phyloP scores from a whole-genome alignment of 2,113 vertebrate species.

The Tupaia chinensis region DNA sequence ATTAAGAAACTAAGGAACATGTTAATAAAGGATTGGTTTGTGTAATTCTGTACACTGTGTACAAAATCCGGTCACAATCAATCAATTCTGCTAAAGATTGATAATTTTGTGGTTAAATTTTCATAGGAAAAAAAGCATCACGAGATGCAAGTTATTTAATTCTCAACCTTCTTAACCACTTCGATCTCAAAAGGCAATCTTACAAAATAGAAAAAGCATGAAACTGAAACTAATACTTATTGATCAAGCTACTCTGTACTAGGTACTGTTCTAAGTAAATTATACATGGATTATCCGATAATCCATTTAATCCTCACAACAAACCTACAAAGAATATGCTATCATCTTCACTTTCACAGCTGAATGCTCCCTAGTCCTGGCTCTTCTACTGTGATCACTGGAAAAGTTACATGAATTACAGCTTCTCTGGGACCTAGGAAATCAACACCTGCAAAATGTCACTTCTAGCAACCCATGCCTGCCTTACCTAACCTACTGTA shows the following conservation, averaged over 20 bases:
- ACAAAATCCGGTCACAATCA: conserved; percentile 41
- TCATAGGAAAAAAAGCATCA: not conserved
- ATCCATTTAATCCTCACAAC: conserved; percentile 21
- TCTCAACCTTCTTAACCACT: not conserved
- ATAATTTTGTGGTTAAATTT: conserved; percentile 37
- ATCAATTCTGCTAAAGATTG: conserved; percentile 2
- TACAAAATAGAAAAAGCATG: conserved; percentile 42
- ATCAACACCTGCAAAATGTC: not conserved
- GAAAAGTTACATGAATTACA: conserved; percentile 22
- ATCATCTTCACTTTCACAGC: not conserved
- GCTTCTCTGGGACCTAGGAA: not conserved
- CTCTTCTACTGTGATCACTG: not conserved
- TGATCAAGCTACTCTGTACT: conserved; percentile 31
- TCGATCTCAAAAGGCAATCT: conserved; percentile 11
- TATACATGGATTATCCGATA: not conserved
- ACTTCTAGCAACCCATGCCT: not conserved
- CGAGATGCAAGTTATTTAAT: not conserved
- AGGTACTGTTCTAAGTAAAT: conserved; percentile 20
- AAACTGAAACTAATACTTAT: conserved; percentile 41
- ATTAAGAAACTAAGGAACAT: not conserved
- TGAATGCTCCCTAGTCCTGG: not conserved
- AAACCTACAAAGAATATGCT: conserved; percentile 20
- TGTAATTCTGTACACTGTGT: not conserved
- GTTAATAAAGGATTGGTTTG: not conserved
- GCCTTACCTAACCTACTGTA: not conserved